Evolutionary conservation across 2,888 invertebrate genomes (phyloP).

Genomic region (Ophion costatus): DNA sequence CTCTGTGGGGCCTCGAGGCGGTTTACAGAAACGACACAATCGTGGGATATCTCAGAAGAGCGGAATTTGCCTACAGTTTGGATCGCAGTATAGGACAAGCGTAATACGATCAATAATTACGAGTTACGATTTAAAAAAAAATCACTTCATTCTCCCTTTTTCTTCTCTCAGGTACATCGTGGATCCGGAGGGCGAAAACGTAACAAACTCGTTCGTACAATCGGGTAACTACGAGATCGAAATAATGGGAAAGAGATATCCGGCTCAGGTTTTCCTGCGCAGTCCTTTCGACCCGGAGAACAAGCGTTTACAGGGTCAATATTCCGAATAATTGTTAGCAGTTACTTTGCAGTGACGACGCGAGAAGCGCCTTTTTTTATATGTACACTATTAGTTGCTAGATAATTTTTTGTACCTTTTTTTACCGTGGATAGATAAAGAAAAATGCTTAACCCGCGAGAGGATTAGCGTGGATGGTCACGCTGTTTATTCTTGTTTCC

Average conservation of each 20-base stretch:
- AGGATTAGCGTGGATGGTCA: slow-evolving; percentile 99
- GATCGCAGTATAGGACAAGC: slow-evolving; percentile 87
- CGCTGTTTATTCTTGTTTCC: slow-evolving; percentile 93
- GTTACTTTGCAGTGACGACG: background rate
- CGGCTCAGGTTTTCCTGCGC: slow-evolving; percentile 88
- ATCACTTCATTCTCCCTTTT: background rate
- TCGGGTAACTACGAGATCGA: slow-evolving; percentile 92
- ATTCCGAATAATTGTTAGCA: slow-evolving; percentile 63
- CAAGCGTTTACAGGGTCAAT: slow-evolving; percentile 88
- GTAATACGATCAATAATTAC: slow-evolving; percentile 77
- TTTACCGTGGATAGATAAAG: slow-evolving; percentile 39
- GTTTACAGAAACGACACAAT: slow-evolving; percentile 91
- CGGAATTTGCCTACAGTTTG: slow-evolving; percentile 89
- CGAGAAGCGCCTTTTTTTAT: slow-evolving; percentile 10
- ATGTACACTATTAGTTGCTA: slow-evolving; percentile 30
- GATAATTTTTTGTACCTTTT: slow-evolving; percentile 54
- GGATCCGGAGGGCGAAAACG: slow-evolving; percentile 85
- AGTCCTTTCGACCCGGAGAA: slow-evolving; percentile 94
- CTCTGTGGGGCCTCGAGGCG: slow-evolving; percentile 94
- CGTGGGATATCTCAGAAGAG: slow-evolving; percentile 92
- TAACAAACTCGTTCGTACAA: slow-evolving; percentile 88
- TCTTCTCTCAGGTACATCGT: slow-evolving; percentile 84
- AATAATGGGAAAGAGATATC: slow-evolving; percentile 90
- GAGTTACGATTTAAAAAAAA: background rate
- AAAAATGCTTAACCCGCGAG: slow-evolving; percentile 88